These are phyloP conservation scores for Urocitellus parryii DNA, from an alignment of 2,113 vertebrate species.

Conservation along the genomic window DNA sequence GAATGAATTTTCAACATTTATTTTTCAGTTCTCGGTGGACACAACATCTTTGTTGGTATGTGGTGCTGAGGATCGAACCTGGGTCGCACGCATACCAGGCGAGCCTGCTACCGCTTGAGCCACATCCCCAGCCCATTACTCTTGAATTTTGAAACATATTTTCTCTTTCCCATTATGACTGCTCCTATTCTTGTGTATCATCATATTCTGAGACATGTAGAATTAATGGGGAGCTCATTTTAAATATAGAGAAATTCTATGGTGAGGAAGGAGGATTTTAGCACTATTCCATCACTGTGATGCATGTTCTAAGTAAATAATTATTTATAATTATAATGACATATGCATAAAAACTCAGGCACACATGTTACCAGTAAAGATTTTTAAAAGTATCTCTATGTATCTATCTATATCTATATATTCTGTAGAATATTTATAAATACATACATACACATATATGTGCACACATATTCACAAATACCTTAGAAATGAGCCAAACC, in stretches of 20 bases:
- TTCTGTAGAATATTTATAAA: slow-evolving; percentile 19
- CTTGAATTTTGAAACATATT: not conserved
- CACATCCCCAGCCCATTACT: too few relatives aligned
- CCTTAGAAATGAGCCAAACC: slow-evolving; percentile 59
- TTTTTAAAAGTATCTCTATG: not conserved
- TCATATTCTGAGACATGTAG: not conserved
- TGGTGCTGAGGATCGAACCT: too few relatives aligned
- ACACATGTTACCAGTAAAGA: slow-evolving; percentile 3
- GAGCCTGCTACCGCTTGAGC: too few relatives aligned
- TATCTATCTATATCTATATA: not conserved
- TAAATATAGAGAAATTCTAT: not conserved
- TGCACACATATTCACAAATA: not conserved
- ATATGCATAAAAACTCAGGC: not conserved
- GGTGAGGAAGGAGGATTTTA: not conserved
- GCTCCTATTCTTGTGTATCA: not conserved
- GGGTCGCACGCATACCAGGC: too few relatives aligned
- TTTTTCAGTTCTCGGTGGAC: too few relatives aligned
- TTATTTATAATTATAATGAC: not conserved
- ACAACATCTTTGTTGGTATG: too few relatives aligned
- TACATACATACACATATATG: not conserved
- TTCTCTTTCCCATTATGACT: not conserved
- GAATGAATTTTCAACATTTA: too few relatives aligned
- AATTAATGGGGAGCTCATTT: not conserved
- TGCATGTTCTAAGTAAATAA: slow-evolving; percentile 33
- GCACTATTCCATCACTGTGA: not conserved